Conservation (phyloP, 2,888 invertebrate species). For the Parnassius smintheus region DNA sequence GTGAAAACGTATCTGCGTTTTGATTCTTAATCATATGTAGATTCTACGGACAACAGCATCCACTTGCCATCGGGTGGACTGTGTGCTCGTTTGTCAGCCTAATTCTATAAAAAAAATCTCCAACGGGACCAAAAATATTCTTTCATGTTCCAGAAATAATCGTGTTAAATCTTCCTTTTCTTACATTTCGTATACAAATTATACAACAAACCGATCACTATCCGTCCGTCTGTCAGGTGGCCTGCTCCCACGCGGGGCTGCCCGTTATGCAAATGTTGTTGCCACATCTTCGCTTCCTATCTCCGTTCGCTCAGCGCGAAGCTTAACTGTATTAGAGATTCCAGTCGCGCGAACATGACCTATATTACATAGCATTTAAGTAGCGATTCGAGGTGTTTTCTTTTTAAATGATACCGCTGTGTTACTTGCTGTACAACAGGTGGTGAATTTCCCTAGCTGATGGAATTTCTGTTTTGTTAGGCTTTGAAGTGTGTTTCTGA, state of each 20-base stretch:
- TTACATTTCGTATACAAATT: background rate
- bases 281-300: constrained; percentile 18
- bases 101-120: too few species aligned
- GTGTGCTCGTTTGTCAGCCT: too few species aligned
- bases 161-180: background rate
- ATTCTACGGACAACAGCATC: too few species aligned
- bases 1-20: too few species aligned
- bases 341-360: background rate
- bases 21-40: too few species aligned
- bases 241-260: constrained; percentile 13
- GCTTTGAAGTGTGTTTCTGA: background rate
- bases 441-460: constrained; percentile 18
- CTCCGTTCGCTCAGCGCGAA: background rate
- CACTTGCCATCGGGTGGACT: too few species aligned
- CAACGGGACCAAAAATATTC: too few species aligned
- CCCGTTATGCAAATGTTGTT: constrained; percentile 22
- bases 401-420: background rate
- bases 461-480: constrained; percentile 24
- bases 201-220: background rate
- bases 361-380: background rate
- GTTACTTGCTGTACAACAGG: constrained; percentile 5
- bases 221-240: constrained; percentile 2
- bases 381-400: too few species aligned
- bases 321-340: background rate
- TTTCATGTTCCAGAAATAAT: background rate